Evolutionary conservation across 1,140 invertebrate genomes (phyloP), one percentile per base, ranked within the genome.

Genomic region (Formica selysi): DNA sequence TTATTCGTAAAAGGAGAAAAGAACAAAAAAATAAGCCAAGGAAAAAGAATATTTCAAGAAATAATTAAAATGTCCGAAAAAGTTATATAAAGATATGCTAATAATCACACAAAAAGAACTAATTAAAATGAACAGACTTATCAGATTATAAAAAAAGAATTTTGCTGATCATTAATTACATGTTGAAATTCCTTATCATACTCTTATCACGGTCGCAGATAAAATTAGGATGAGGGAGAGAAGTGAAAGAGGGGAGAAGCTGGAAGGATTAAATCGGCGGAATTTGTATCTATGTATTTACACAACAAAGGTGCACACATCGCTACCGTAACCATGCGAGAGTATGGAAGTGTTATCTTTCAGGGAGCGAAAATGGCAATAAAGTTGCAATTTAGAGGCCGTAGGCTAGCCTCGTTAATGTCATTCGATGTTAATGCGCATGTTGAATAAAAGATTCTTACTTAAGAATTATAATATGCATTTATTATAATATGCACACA

Each of bases 281-380:
- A 73, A 48, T 38, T 84, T 41, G 59, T 65, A 64, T 59, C 59
- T 13, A 29, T 26, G 22, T 22, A 16, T 8, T 44, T 44, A 51
- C n/a, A 62, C 29, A 44, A 22, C 57, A 51, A 48, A 68, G 38
- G 22, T 61, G 36, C 13, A 41, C n/a, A 74, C n/a, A n/a, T 41
- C 19, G 29, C 13, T 29, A 19, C 48, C 13, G 32, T 74, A 59
- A 59, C 3, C 32, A 13, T 41, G 54, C 11, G 11, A 36, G n/a
- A 41, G n/a, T n/a, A 36, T 19, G 10, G 70, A 84, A 41, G 70
- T 32, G 32, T 71, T 73, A 76, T 74, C 70, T 84, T n/a, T 22
- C n/a, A 29, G 41, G 41, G 54, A 48, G 65, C 26, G 64, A 86
- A 86, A 80, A 86, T 71, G 80, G 65, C 57, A 61, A 64, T 51